Evolutionary conservation across 2,113 vertebrate genomes (phyloP).

Genomic region (Gobius niger): DNA sequence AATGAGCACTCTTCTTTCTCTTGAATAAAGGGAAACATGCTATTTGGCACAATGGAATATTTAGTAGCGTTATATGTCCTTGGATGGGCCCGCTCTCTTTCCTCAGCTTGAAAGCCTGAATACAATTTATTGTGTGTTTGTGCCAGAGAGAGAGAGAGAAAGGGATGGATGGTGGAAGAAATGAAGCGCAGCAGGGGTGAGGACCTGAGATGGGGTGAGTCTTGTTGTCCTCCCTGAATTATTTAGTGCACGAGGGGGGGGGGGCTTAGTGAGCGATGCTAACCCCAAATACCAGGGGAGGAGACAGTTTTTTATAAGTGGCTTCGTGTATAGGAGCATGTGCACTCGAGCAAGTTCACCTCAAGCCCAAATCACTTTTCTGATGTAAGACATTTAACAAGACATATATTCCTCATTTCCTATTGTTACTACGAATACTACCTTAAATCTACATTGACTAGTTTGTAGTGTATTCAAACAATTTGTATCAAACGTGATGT

Average conservation of each 20-base stretch:
- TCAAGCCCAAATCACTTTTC: no score
- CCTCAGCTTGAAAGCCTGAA: constrained; percentile 38
- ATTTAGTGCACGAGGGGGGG: constrained; percentile 55
- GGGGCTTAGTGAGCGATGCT: constrained; percentile 36
- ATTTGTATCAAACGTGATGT: no score
- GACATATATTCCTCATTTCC: no score
- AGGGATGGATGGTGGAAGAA: constrained; percentile 4
- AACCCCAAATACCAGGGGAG: constrained; percentile 32
- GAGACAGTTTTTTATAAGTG: background rate
- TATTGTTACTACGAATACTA: no score
- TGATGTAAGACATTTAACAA: no score
- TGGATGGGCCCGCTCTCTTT: constrained; percentile 36
- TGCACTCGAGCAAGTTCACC: background rate
- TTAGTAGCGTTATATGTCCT: constrained; percentile 58
- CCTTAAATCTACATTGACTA: no score
- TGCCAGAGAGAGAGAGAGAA: background rate
- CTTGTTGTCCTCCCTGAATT: constrained; percentile 69
- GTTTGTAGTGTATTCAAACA: no score
- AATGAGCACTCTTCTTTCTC: constrained; percentile 56
- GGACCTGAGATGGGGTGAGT: constrained; percentile 59
- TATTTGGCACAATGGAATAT: constrained; percentile 63
- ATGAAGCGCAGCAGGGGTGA: constrained; percentile 55
- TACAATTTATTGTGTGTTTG: constrained; percentile 24
- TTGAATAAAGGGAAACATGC: constrained; percentile 57
- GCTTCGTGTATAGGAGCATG: background rate